Evolutionary conservation across 2,888 invertebrate species (phyloP).

Genomic region (Automeris io): DNA sequence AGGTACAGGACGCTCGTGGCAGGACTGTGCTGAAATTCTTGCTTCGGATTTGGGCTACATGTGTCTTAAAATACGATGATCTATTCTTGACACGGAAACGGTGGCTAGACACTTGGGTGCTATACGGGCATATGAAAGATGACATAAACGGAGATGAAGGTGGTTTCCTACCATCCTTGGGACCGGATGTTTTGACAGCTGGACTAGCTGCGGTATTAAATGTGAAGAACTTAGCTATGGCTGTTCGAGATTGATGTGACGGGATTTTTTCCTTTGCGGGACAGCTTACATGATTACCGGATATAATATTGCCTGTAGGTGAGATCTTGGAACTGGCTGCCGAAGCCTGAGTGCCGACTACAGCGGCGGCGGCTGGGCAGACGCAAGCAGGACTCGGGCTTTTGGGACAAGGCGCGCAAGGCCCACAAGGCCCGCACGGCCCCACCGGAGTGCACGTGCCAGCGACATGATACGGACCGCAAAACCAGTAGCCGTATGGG

Average conservation of each 20-base stretch:
- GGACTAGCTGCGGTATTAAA: constrained; percentile 20
- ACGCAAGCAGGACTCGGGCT: constrained; percentile 1
- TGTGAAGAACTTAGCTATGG: constrained; percentile 35
- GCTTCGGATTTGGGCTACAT: background rate
- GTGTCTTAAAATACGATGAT: background rate
- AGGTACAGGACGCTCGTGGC: background rate
- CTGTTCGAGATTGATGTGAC: constrained; percentile 11
- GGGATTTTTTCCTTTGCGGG: constrained; percentile 3
- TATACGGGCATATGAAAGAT: constrained; percentile 19
- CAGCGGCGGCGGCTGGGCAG: constrained; percentile 22
- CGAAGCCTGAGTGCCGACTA: constrained; percentile 19
- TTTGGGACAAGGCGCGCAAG: constrained; percentile 15
- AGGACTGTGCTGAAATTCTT: background rate
- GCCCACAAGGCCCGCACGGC: constrained; percentile 18
- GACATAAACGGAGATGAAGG: constrained; percentile 10
- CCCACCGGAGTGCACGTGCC: constrained; percentile 39
- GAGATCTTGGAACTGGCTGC: background rate
- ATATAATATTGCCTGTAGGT: constrained; percentile 11
- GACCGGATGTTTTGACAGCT: constrained; percentile 7
- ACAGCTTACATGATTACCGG: constrained; percentile 12
- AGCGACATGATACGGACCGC: constrained; percentile 54
- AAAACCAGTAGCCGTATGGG: constrained; percentile 60
- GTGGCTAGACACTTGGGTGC: constrained; percentile 13
- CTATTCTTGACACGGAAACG: background rate
- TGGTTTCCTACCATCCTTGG: constrained; percentile 9